phyloP scores from a whole-genome alignment of 2,888 invertebrate genomes.

The Folsomia candida region DNA sequence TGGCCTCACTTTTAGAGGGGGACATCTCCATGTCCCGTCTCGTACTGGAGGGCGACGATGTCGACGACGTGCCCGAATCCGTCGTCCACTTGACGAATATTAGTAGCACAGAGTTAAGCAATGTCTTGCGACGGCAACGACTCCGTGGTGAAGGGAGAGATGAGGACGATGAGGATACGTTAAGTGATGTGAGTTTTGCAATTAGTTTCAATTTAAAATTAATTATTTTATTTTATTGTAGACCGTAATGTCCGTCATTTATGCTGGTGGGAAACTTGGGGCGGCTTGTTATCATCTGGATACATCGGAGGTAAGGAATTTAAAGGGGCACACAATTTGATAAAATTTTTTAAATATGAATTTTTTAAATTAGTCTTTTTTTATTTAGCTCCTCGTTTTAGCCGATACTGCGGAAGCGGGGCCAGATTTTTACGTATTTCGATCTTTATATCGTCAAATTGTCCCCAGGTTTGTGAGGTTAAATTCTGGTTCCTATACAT shows the following conservation, averaged over 20 bases:
- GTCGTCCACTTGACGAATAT: background rate
- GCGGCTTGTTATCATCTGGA: slow-evolving; percentile 69
- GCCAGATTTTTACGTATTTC: slow-evolving; percentile 64
- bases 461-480: slow-evolving; percentile 57
- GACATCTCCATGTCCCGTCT: too few relatives aligned
- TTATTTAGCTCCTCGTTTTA: slow-evolving; percentile 62
- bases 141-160: background rate
- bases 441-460: slow-evolving; percentile 62
- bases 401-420: slow-evolving; percentile 67
- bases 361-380: slow-evolving; percentile 11
- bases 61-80: background rate
- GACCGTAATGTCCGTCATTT: slow-evolving; percentile 65
- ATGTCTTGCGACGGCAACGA: background rate
- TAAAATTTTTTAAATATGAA: too few relatives aligned
- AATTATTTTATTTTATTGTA: slow-evolving; percentile 50
- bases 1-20: too few relatives aligned
- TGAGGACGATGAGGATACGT: background rate
- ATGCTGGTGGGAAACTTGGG: slow-evolving; percentile 67
- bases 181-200: background rate
- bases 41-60: background rate
- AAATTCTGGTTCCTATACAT: slow-evolving; percentile 3
- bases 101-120: background rate
- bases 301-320: slow-evolving; percentile 63
- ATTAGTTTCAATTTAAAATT: too few relatives aligned
- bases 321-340: too few relatives aligned